Evolutionary conservation across 2,113 vertebrate genomes (phyloP).

Genomic region (Gadus chalcogrammus): DNA sequence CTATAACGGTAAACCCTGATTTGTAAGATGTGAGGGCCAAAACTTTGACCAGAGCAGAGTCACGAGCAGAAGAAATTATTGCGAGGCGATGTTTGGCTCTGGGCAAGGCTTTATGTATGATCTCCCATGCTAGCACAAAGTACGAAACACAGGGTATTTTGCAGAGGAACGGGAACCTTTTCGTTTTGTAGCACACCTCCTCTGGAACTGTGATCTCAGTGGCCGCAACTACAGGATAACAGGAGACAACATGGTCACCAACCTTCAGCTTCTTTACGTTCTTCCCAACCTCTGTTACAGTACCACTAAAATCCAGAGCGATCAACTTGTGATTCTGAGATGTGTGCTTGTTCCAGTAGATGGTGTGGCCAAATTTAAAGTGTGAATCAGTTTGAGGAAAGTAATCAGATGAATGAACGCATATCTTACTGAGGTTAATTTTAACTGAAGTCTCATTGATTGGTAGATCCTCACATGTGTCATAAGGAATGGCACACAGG

Average conservation of each 20-base stretch:
- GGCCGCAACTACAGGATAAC: constrained; percentile 75
- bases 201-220: constrained; percentile 73
- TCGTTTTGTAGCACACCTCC: constrained; percentile 73
- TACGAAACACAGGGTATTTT: constrained; percentile 79
- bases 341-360: constrained; percentile 79
- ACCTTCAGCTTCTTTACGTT: constrained; percentile 78
- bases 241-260: constrained; percentile 77
- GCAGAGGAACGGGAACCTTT: constrained; percentile 67
- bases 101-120: constrained; percentile 68
- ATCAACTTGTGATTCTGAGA: constrained; percentile 74
- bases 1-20: constrained; percentile 71
- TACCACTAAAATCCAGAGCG: constrained; percentile 81
- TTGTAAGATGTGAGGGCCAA: constrained; percentile 65
- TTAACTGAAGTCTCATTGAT: constrained; percentile 62
- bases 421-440: constrained; percentile 72
- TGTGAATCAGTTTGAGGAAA: constrained; percentile 79
- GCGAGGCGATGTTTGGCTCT: constrained; percentile 64
- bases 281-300: constrained; percentile 72
- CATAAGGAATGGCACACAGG: constrained; percentile 63
- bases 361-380: constrained; percentile 68
- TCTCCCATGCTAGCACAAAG: constrained; percentile 78
- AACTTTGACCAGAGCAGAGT: constrained; percentile 74
- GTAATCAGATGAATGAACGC: constrained; percentile 83
- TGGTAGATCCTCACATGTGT: constrained; percentile 12
- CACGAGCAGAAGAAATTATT: constrained; percentile 69